Conservation (phyloP, 1,140 invertebrate genomes). For the Caenorhabditis brenneri region DNA sequence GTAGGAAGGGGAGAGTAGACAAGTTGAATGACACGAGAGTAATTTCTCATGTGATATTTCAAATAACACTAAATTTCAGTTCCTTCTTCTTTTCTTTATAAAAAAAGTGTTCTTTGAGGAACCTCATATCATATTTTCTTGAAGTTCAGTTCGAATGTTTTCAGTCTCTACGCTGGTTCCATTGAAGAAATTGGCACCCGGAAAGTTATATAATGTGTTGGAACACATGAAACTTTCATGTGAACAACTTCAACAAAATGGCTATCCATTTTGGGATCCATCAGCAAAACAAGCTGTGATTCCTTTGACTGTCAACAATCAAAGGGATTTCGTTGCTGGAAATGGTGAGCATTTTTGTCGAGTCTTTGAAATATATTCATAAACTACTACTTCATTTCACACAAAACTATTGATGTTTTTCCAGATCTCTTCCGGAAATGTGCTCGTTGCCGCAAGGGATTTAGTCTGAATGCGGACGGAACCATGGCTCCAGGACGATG, state of each 20-base stretch:
- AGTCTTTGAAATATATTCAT: no score
- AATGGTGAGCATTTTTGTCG: neutral
- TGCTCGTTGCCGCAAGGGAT: constrained; percentile 50
- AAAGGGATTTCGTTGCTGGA: neutral
- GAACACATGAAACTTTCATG: neutral
- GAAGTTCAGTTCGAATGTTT: neutral
- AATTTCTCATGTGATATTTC: no score
- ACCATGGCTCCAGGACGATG: constrained; percentile 74
- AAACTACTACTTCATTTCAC: neutral
- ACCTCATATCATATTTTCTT: neutral
- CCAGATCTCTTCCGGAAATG: constrained; percentile 49
- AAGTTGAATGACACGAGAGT: no score
- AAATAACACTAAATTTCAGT: no score
- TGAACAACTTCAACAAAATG: neutral
- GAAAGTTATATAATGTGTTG: neutral
- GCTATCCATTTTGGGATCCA: neutral
- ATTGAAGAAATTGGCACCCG: neutral
- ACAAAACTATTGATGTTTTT: neutral
- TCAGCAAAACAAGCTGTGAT: neutral
- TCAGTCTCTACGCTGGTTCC: neutral
- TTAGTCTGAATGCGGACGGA: constrained; percentile 39
- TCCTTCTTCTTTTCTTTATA: no score
- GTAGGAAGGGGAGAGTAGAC: no score
- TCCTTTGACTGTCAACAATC: neutral
- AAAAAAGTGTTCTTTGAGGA: no score